phyloP scores from a whole-genome alignment of 2,797 vertebrate species.

The Amniataba percoides region DNA sequence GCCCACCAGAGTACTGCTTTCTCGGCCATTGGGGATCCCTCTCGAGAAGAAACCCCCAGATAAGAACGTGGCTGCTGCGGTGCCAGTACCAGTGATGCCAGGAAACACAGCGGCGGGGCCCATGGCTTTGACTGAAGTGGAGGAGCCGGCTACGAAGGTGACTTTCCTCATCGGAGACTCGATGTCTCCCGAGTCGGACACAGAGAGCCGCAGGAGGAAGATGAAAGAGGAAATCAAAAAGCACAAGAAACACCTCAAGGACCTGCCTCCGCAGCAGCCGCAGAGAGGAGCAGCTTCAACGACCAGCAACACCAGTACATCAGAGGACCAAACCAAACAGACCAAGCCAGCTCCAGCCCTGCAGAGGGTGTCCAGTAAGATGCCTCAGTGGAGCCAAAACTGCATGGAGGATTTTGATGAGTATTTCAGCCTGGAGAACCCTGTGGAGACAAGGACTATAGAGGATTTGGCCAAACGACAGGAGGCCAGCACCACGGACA shows the following conservation, averaged over 20 bases:
- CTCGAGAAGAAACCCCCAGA: constrained; percentile 94
- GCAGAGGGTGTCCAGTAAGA: constrained; percentile 83
- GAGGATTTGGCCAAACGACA: constrained; percentile 81
- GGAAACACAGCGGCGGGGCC: constrained; percentile 44
- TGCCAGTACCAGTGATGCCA: constrained; percentile 46
- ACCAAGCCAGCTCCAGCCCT: constrained; percentile 80
- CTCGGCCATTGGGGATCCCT: constrained; percentile 77
- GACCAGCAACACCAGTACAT: constrained; percentile 73
- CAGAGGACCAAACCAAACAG: constrained; percentile 90
- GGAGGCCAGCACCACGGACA: constrained; percentile 49
- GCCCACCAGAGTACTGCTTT: constrained; percentile 51
- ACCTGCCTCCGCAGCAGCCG: constrained; percentile 57
- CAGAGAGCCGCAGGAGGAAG: constrained; percentile 90
- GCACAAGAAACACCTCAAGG: constrained; percentile 86
- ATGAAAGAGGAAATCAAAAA: constrained; percentile 90
- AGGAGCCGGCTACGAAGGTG: constrained; percentile 90
- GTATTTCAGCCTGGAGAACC: constrained; percentile 90
- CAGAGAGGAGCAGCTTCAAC: constrained; percentile 50
- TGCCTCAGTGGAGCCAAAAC: constrained; percentile 87
- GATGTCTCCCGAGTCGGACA: constrained; percentile 98
- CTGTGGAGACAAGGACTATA: constrained; percentile 91
- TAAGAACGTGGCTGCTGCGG: constrained; percentile 80
- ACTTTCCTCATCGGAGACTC: constrained; percentile 98
- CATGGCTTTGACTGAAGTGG: constrained; percentile 78
- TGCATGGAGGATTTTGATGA: constrained; percentile 91